Percentiles rank a stretch among this genome's conserved stretches.
Conservation (phyloP, 2,888 invertebrate genomes). For the Metalampra italica region DNA sequence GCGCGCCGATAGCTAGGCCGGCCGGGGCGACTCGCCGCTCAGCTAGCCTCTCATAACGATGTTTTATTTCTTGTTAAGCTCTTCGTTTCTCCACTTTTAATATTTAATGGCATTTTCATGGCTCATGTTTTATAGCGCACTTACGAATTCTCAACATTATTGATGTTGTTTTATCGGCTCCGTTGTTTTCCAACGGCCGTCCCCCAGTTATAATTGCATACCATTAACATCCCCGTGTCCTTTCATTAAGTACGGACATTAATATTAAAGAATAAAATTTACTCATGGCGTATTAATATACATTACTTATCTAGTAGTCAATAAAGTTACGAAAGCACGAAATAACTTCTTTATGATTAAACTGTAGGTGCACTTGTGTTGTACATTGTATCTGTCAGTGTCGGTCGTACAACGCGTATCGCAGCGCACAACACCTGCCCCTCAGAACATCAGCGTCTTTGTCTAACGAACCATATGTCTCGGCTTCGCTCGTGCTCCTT, state of each 20-base stretch:
- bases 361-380: background rate
- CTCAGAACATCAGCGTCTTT: slow-evolving; percentile 38
- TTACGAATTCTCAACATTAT: slow-evolving; percentile 70
- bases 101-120: slow-evolving; percentile 78
- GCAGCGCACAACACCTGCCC: slow-evolving; percentile 42
- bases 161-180: slow-evolving; percentile 53
- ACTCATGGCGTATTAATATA: background rate
- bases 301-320: slow-evolving; percentile 1
- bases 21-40: slow-evolving; percentile 64
- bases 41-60: slow-evolving; percentile 69
- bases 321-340: background rate
- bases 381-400: slow-evolving; percentile 9
- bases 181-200: slow-evolving; percentile 44
- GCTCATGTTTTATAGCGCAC: slow-evolving; percentile 75
- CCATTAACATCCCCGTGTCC: slow-evolving; percentile 16
- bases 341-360: background rate
- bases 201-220: slow-evolving; percentile 26
- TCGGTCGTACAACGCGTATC: slow-evolving; percentile 23
- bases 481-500: slow-evolving; percentile 48
- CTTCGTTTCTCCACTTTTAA: slow-evolving; percentile 78
- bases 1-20: slow-evolving; percentile 74
- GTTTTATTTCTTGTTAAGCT: slow-evolving; percentile 79
- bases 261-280: slow-evolving; percentile 8
- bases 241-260: slow-evolving; percentile 15
- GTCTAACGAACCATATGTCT: slow-evolving; percentile 67